Base-by-base conservation (phyloP, 2,888 invertebrate species). In the Apotomis betuletana region DNA sequence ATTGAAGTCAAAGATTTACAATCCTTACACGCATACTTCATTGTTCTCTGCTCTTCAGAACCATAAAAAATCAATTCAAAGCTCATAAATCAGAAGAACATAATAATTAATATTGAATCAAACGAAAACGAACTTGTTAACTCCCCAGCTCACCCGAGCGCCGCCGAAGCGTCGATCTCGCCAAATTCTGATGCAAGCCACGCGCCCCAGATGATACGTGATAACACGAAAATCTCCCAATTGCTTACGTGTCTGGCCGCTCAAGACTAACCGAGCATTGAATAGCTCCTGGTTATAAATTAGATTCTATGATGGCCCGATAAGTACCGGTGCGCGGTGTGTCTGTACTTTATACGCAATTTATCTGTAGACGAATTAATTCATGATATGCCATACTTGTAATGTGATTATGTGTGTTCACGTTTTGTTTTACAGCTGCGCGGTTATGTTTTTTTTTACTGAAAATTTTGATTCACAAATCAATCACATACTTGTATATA, bases 221-320 rank as follows among this genome's bases (percentile, higher is more conserved):
- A 93, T 92, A 92, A 93, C 92, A 91, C 87, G 92, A 90, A 91
- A 92, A 92, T 90, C 92, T 90, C 90, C 90, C 92, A 90, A 92
- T 91, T 92, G 92, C 91, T 92, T 93, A 92, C 92, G 91, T 92
- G 92, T 91, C 86, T 85, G 87, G 85, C 87, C 85, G 79, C 79
- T 76, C 81, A 84, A 83, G 82, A 85, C 87, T 85, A 87, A 85
- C 87, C 84, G 85, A 90, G 87, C 87, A 85, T 88, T 89, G 89
- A 90, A 88, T 90, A 89, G 90, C 90, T 90, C 88, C 83, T 80
- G 84, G 86, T 89, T 90, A 91, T 90, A 92, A 92, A 92, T 92
- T 92, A 91, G 82, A 85, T 84, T 82, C 77, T 80, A 81, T 88
- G 90, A 91, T 91, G 86, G 82, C 81, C 84, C 85, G 92, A 91